Evolutionary conservation across 2,797 vertebrate species (phyloP), one percentile per base, ranked within the genome.

Genomic region (Ceryle rudis): DNA sequence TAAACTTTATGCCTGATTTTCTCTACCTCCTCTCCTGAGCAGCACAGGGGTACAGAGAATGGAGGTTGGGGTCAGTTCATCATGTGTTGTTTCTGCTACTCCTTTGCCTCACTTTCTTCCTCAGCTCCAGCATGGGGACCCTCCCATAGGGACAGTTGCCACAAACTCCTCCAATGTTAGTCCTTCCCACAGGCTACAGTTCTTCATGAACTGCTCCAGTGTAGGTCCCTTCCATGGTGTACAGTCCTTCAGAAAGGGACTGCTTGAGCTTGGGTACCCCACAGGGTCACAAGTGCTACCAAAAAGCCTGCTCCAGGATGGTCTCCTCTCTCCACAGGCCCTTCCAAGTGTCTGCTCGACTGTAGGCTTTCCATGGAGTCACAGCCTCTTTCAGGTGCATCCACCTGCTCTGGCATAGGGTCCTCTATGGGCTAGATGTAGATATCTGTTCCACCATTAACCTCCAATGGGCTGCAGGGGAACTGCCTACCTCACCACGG

Each of bases 361-460:
- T 2, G 0, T 2, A 6, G 23, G 7, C 23, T 49, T 21, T 10
- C 58, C 35, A 41, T 1, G 0, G 35, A 13, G 13, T 33, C 54
- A 58, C 35, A 69, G 65, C 8, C 9, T n/a, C 42, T 42, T 81
- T 47, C 1, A 0, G 17, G 11, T 31, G 52, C 6, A n/a, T 20
- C 62, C 29, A n/a, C 23, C 51, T 31, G 20, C 31, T 65, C 42
- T 1, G 1, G 13, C 4, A 1, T 33, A 19, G 18, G 39, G 23
- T 55, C 29, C 28, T 64, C 49, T 35, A 16, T 0, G 0, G 41
- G 28, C 28, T 64, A 11, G 14, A 29, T 20, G 39, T 37, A 13
- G 33, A 16, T 2, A 9, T 37, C 35, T 51, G 44, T 16, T 26
- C 12, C 13, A 37, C 17, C 3, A 0, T 14, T 5, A 14, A 4